Evolutionary conservation across 2,113 vertebrate genomes (phyloP).

Genomic region (Phocoena phocoena): DNA sequence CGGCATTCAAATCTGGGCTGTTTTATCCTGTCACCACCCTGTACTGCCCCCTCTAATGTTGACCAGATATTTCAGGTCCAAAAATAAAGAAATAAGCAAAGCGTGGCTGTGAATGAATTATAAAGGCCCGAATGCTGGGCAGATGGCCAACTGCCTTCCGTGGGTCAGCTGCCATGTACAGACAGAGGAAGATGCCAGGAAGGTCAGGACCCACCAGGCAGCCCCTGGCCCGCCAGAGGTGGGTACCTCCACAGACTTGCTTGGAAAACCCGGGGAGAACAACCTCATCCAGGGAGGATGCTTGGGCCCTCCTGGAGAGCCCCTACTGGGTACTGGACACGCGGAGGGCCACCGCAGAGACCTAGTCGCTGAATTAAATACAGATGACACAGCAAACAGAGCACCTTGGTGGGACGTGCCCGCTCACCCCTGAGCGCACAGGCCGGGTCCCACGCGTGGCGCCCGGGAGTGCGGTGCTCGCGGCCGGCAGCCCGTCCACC

Average conservation of each 20-base stretch:
- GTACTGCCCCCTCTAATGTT: neutral
- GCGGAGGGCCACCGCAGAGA: neutral
- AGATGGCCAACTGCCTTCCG: neutral
- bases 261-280: neutral
- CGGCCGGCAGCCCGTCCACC: neutral
- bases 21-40: neutral
- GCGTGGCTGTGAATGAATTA: neutral
- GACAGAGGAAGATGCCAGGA: neutral
- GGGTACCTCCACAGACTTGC: too few relatives aligned
- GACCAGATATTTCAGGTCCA: neutral
- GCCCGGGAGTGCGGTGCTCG: rapidly evolving
- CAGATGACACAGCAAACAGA: neutral
- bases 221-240: neutral
- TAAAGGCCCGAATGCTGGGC: neutral
- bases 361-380: neutral
- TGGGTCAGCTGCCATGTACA: neutral
- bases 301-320: neutral
- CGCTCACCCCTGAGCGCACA: neutral
- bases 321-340: rapidly evolving
- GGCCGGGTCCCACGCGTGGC: neutral
- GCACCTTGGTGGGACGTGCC: neutral
- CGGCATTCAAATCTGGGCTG: neutral
- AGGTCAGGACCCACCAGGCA: neutral
- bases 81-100: neutral
- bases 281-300: rapidly evolving